Conservation (phyloP, 2,797 vertebrate genomes). For the Toxotes lorentzi region DNA sequence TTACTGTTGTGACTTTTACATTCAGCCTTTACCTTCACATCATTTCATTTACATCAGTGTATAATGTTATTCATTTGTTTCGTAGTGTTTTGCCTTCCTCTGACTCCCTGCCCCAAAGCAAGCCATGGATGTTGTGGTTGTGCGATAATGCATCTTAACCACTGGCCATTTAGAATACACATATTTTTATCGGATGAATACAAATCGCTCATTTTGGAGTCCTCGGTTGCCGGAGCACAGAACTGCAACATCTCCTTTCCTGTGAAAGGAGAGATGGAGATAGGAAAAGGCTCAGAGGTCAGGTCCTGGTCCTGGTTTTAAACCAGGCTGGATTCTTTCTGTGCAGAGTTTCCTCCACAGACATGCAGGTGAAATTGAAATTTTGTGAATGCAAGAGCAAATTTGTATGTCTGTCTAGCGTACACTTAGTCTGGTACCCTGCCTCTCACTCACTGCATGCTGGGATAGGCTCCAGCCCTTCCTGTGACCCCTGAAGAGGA, state of each 20-base stretch:
- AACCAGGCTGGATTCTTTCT: not conserved
- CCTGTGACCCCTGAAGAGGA: not conserved
- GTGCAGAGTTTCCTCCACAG: not conserved
- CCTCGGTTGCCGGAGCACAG: not conserved
- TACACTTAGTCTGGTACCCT: not conserved
- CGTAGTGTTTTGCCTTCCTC: no score
- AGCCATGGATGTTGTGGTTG: no score
- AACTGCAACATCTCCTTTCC: not conserved
- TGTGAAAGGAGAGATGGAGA: not conserved
- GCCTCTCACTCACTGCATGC: not conserved
- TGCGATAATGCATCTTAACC: no score
- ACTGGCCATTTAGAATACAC: no score
- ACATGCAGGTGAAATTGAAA: constrained; percentile 1
- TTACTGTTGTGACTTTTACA: no score
- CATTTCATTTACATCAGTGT: no score
- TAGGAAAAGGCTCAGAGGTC: not conserved
- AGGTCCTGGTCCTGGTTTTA: not conserved
- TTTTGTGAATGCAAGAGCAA: constrained; percentile 12
- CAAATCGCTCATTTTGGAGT: not conserved
- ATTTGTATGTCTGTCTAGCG: not conserved
- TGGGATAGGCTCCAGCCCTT: constrained; percentile 6
- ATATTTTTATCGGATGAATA: no score
- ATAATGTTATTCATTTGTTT: no score
- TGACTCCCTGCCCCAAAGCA: no score
- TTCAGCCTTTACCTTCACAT: no score